These are phyloP conservation scores for Struthio camelus DNA, from an alignment of 2,113 vertebrate species.

Conservation along the genomic window DNA sequence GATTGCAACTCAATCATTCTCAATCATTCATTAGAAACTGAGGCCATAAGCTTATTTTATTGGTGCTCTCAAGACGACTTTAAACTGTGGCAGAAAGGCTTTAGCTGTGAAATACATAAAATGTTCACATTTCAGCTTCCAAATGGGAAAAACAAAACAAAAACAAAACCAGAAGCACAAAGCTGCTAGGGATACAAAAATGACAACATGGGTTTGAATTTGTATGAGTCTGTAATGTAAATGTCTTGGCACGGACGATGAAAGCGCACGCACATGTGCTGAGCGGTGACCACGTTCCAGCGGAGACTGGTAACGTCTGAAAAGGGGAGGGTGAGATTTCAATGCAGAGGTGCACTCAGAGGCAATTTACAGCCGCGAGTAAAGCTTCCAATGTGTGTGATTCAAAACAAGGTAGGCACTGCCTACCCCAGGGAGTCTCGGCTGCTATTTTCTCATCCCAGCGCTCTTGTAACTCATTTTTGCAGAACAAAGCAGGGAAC, in stretches of 20 bases:
- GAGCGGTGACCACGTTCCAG: neutral
- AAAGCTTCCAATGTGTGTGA: neutral
- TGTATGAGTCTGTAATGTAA: neutral
- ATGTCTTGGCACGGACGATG: neutral
- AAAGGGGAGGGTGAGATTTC: neutral
- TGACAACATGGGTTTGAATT: accelerated
- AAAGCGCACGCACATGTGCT: accelerated
- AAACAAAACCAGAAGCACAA: neutral
- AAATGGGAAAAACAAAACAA: neutral
- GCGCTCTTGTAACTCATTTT: neutral
- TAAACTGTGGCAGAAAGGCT: neutral
- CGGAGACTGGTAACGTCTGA: neutral
- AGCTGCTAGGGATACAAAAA: accelerated
- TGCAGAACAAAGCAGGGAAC: neutral
- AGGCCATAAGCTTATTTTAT: neutral
- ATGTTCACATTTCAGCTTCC: neutral
- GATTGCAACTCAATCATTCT: neutral
- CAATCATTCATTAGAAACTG: neutral
- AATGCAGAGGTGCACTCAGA: neutral
- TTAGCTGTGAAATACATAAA: neutral
- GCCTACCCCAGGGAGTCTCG: neutral
- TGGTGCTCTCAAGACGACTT: neutral
- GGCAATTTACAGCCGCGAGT: neutral
- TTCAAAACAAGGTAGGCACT: neutral
- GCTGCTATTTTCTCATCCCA: neutral